Evolutionary conservation across 2,797 vertebrate species (phyloP).

Genomic region (Rhinogobio ventralis): DNA sequence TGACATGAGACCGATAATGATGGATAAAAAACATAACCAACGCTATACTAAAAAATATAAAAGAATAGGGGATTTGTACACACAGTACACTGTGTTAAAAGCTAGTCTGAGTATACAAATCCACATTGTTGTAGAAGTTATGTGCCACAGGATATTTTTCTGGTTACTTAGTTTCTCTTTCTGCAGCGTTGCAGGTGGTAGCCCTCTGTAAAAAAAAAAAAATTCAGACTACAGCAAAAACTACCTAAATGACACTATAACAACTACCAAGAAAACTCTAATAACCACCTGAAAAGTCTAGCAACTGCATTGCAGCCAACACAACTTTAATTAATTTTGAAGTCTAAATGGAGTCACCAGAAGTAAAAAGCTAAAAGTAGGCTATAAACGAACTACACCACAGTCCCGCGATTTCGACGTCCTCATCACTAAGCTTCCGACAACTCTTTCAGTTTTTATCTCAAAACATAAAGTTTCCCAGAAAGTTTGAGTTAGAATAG

Average conservation of each 20-base stretch:
- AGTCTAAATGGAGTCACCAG: no score
- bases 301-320: not conserved
- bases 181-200: not conserved
- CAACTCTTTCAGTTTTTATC: no score
- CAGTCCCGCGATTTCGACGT: no score
- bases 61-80: not conserved
- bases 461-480: no score
- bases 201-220: not conserved
- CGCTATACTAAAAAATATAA: not conserved
- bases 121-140: not conserved
- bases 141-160: not conserved
- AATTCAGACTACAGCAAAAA: no score
- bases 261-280: not conserved
- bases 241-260: not conserved
- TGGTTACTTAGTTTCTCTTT: not conserved
- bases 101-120: not conserved
- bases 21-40: conserved; percentile 25
- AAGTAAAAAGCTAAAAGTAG: no score
- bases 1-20: conserved; percentile 32
- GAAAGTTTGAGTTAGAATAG: no score
- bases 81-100: not conserved
- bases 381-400: no score
- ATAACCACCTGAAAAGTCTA: not conserved
- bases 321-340: no score
- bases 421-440: no score